A percentile compares a stretch with the other conserved stretches of the same genome.
Evolutionary conservation across 2,113 vertebrate genomes (phyloP).

Genomic region (Hepsetus odoe): DNA sequence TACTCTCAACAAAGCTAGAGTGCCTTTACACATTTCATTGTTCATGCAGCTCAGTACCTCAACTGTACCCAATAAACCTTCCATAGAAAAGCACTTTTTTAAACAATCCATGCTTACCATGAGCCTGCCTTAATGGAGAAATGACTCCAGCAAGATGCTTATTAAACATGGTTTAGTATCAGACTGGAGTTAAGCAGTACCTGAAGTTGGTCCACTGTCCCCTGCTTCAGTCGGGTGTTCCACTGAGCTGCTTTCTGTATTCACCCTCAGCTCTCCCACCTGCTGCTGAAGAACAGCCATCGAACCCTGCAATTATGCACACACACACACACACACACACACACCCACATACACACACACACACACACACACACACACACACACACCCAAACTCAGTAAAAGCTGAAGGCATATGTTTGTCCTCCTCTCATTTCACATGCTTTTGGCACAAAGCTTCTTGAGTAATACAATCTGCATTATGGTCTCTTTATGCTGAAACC

Average conservation of each 20-base stretch:
- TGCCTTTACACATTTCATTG: too few species aligned
- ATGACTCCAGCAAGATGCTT: not conserved
- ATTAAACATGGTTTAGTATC: not conserved
- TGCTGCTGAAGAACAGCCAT: slow-evolving; percentile 81
- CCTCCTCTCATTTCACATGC: too few species aligned
- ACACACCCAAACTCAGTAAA: not conserved
- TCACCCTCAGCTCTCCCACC: slow-evolving; percentile 79
- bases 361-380: not conserved
- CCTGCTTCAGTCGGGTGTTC: slow-evolving; percentile 45
- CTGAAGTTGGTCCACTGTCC: slow-evolving; percentile 68
- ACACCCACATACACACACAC: not conserved
- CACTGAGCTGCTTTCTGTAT: slow-evolving; percentile 59
- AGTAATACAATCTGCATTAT: too few species aligned
- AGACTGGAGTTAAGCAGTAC: slow-evolving; percentile 58
- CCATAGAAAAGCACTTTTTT: too few species aligned
- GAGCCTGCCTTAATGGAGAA: too few species aligned
- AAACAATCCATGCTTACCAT: too few species aligned
- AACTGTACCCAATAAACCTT: too few species aligned
- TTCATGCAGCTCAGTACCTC: too few species aligned
- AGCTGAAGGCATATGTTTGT: too few species aligned
- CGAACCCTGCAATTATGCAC: slow-evolving; percentile 58
- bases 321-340: slow-evolving; percentile 8
- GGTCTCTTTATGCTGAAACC: too few species aligned
- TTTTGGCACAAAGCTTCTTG: too few species aligned
- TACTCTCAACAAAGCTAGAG: too few species aligned